Base-by-base conservation (phyloP, 2,797 vertebrate species). In the Chiloscyllium punctatum region DNA sequence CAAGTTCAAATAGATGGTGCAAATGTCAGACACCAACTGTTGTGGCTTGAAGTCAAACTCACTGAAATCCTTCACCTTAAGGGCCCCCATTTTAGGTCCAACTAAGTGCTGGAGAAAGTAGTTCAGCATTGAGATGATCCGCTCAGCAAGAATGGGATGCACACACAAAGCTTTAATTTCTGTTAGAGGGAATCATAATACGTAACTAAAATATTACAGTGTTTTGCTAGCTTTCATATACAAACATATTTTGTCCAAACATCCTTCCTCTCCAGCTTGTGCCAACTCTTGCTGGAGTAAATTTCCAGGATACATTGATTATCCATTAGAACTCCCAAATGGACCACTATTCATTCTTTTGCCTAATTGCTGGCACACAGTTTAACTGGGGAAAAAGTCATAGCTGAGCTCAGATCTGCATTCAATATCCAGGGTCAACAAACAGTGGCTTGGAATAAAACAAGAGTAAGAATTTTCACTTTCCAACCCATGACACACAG, bases 31-130 rank as follows among this genome's bases (percentile, higher is more conserved):
- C 69, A 99, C 99, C 0, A 99, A 98, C 96, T 99, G 99, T 97
- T 99, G 99, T 0, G 99, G 99, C 96, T 99, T 99, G 97, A 99
- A 99, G 97, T 99, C 99, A 95, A 99, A 99, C 97, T 99, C 99
- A 3, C 98, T 99, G 98, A 99, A 99, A 98, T 99, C 99, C 97
- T 99, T 99, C 96, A 99, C 99, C 97, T 99, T 99, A 95, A 99
- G 97, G 94, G 99, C 99, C 0, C 99, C 99, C 99, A 99, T 99
- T 97, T 99, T 99, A 95, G 99, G 99, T 95, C 99, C 99, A 68
- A 99, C 99, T 96, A 99, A 97, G 96, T 99, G 99, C 96, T 99
- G 99, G 96, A 99, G 98, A 96, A 99, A 99, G 97, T 99, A 98
- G 97, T 99, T 99, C 84, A 99, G 98, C 99, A 99, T 99, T 94